phyloP scores from a whole-genome alignment of 2,113 vertebrate species.

The Zosterops hypoxanthus region DNA sequence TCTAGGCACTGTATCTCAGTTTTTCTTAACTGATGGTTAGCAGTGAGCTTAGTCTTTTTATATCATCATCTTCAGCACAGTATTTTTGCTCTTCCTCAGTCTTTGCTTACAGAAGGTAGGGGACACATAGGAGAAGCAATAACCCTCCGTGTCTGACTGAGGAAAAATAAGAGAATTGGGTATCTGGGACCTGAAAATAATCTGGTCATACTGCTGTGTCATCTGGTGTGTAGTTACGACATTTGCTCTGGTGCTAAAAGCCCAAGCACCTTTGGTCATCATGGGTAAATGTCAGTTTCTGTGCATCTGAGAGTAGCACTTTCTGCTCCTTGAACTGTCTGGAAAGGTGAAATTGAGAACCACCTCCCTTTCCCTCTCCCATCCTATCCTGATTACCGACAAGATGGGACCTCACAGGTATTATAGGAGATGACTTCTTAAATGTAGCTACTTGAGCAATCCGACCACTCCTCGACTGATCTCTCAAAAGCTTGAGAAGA shows the following conservation, averaged over 20 bases:
- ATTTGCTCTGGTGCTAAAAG: neutral
- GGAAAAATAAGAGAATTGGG: neutral
- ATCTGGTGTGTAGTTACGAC: rapidly evolving
- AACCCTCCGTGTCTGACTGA: neutral
- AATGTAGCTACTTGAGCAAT: neutral
- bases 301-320: neutral
- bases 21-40: neutral
- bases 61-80: neutral
- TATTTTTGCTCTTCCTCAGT: neutral
- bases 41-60: neutral
- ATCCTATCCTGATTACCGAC: neutral
- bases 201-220: neutral
- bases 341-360: neutral
- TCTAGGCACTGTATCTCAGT: neutral
- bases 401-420: neutral
- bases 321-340: neutral
- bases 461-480: neutral
- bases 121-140: neutral
- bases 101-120: neutral
- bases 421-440: neutral
- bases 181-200: neutral
- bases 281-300: neutral
- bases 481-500: neutral
- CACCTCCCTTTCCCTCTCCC: neutral
- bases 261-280: neutral